A percentile compares a stretch with the other conserved stretches of the same genome.
Evolutionary conservation across 2,888 invertebrate species (phyloP).

Genomic region (Macropis europaea): DNA sequence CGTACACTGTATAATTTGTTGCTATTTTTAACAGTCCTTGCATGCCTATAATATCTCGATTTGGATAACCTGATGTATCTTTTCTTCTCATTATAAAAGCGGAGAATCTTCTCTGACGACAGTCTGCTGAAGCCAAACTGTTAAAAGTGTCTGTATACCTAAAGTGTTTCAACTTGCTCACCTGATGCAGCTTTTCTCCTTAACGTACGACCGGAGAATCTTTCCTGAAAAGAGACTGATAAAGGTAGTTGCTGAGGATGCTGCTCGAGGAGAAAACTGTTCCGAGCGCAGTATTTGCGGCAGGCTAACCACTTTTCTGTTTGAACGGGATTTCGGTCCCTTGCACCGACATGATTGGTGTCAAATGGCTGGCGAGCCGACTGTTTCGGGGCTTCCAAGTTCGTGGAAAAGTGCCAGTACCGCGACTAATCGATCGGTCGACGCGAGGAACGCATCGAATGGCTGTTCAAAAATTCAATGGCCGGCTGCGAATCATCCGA

Average conservation of each 20-base stretch:
- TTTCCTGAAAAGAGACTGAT: constrained; percentile 36
- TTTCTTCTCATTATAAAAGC: too few relatives aligned
- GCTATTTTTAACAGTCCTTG: too few relatives aligned
- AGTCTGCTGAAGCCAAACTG: too few relatives aligned
- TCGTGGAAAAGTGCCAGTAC: constrained; percentile 46
- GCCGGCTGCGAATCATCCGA: background rate
- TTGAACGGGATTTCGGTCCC: constrained; percentile 35
- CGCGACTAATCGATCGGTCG: constrained; percentile 32
- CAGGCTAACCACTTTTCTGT: constrained; percentile 42
- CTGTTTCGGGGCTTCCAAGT: constrained; percentile 43
- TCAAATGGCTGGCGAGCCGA: constrained; percentile 40
- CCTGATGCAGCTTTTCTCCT: background rate
- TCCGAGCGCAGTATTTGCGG: constrained; percentile 19
- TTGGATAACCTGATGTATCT: too few relatives aligned
- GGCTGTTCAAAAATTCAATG: constrained; percentile 39
- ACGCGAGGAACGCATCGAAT: constrained; percentile 4
- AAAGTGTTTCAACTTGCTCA: background rate
- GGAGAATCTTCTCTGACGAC: too few relatives aligned
- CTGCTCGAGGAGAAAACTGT: constrained; percentile 7
- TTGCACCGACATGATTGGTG: constrained; percentile 39
- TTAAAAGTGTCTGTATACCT: background rate
- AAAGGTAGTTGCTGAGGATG: constrained; percentile 12
- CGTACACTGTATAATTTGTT: too few relatives aligned
- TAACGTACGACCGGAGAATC: background rate
- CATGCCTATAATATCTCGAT: too few relatives aligned